These are phyloP conservation scores for Sabatieria punctata DNA, from an alignment of 2,888 invertebrate genomes.

Conservation along the genomic window DNA sequence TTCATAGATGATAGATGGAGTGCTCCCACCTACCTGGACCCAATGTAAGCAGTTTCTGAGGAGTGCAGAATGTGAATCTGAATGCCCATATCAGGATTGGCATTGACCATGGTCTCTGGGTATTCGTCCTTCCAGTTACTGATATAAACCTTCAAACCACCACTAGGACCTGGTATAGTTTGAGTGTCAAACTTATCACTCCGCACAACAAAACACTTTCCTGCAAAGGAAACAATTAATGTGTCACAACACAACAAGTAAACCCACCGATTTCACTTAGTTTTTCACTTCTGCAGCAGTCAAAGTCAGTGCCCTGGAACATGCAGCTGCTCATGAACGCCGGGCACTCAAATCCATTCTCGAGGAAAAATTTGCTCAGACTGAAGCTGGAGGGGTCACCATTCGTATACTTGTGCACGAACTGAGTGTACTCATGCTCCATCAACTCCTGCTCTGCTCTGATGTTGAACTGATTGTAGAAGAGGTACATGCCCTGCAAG, in stretches of 20 bases:
- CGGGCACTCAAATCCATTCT: constrained; percentile 1
- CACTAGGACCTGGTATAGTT: background rate
- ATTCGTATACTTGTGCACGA: background rate
- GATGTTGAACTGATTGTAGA: constrained; percentile 4
- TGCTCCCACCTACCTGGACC: too few species aligned
- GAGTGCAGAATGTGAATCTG: constrained; percentile 4
- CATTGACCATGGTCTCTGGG: constrained; percentile 1
- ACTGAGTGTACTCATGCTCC: background rate
- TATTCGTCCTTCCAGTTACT: constrained; percentile 1
- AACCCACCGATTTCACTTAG: background rate
- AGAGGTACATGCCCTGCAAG: constrained; percentile 5
- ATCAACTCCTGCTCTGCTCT: background rate
- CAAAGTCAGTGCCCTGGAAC: background rate
- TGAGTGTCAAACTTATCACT: background rate
- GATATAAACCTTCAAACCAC: constrained; percentile 1
- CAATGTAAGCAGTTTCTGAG: too few species aligned
- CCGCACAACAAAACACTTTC: constrained; percentile 3
- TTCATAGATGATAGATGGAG: too few species aligned
- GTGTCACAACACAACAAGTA: too few species aligned
- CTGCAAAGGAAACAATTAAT: too few species aligned
- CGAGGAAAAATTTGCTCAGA: background rate
- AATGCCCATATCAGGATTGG: constrained; percentile 6
- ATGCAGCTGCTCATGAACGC: constrained; percentile 1
- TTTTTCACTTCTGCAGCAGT: constrained; percentile 1
- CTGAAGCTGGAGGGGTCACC: background rate